Base-by-base conservation (phyloP, 1,140 invertebrate species). In the Cotesia glomerata region DNA sequence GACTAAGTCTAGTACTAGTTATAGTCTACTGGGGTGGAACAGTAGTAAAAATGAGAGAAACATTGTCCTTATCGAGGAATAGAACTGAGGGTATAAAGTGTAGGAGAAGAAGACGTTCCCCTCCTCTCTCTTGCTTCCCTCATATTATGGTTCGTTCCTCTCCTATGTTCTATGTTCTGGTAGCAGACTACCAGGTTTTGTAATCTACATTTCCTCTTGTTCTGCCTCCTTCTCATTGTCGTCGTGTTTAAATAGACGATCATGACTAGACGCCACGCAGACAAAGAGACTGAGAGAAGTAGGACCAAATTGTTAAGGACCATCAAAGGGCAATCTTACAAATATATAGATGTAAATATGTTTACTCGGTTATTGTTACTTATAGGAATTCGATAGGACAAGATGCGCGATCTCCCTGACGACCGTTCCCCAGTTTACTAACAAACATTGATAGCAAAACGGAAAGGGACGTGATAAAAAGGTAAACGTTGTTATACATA, bases 31-130 rank as follows among this genome's bases (percentile, higher is more conserved):
- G 11, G 39, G 39, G 7, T 45, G 11, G 39, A 11, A 45, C 39
- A 45, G 39, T 45, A 61, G 66, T 72, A 16, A 63, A 16, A 71
- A 45, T 56, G 39, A 63, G 9, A 69, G n/a, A 65, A 66, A 64
- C 39, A 72, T 72, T 61, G 63, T 16, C 35, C 63, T 72, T 72
- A 72, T 72, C 45, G 35, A 54, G 35, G 58, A 69, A 54, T 54
- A 58, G 56, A 58, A 58, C 56, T 58, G 26, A 58, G 26, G 8
- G 58, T 5, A 7, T 45, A 45, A 2, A 45, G 39, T 9, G 39
- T 45, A 45, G 39, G 5, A 45, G 11, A 5, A 45, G 45, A 61
- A 8, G 63, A 72, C 52, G 52, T 51, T 65, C 61, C 34, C 8
- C 39, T 45, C 7, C 11, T 9, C 8, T 7, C 39, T 5, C 11